Evolutionary conservation across 2,113 vertebrate species (phyloP).

Genomic region (Campylomormyrus numenius): DNA sequence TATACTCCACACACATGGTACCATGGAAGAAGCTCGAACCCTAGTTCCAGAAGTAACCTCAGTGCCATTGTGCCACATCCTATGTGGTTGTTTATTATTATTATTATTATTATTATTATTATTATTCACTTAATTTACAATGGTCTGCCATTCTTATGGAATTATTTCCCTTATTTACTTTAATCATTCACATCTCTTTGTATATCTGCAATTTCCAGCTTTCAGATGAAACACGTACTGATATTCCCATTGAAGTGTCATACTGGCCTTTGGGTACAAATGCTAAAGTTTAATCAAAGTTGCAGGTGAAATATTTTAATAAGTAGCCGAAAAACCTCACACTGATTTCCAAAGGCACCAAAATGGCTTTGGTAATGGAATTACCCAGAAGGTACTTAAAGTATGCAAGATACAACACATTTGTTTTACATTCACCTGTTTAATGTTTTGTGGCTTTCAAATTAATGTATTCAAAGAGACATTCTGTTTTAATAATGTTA

Average conservation of each 20-base stretch:
- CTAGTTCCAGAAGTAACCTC: neutral
- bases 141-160: neutral
- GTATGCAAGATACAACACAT: neutral
- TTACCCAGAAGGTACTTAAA: neutral
- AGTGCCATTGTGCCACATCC: neutral
- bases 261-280: neutral
- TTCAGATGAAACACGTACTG: neutral
- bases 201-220: neutral
- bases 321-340: neutral
- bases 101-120: neutral
- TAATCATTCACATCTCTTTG: neutral
- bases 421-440: neutral
- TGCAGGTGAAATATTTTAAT: neutral
- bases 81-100: neutral
- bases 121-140: neutral
- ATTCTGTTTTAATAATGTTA: neutral
- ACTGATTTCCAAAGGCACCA: neutral
- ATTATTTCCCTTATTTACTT: neutral
- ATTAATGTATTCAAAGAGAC: neutral
- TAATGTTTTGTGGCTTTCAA: neutral
- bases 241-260: neutral
- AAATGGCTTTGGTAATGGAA: neutral
- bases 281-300: neutral
- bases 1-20: neutral
- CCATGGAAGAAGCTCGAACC: neutral